A percentile compares a stretch with the other conserved stretches of the same genome.
These are phyloP conservation scores for Drosophila barbarae DNA, from an alignment of 2,888 invertebrate species.

Conservation along the genomic window DNA sequence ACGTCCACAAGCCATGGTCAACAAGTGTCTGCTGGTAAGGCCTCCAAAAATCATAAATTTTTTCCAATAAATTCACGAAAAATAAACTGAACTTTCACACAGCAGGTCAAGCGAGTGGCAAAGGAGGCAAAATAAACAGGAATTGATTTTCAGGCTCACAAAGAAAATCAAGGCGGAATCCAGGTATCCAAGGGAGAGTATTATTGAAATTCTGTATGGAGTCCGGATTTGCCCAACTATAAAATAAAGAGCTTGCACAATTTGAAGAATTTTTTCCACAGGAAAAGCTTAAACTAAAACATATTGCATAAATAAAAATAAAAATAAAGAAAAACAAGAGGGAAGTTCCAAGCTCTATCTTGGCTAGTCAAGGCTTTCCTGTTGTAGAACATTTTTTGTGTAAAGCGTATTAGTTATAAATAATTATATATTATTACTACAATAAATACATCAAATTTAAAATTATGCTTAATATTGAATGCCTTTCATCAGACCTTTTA, in stretches of 20 bases:
- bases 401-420: background rate
- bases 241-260: slow-evolving; percentile 1
- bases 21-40: slow-evolving; percentile 37
- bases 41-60: background rate
- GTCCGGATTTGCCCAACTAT: background rate
- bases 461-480: background rate
- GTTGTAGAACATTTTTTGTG: background rate
- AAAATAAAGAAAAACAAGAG: background rate
- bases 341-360: too few species aligned
- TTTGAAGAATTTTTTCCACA: background rate
- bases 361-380: too few species aligned
- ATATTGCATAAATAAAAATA: background rate
- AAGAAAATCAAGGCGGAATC: background rate
- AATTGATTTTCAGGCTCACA: background rate
- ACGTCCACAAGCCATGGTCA: slow-evolving; percentile 10
- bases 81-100: background rate
- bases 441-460: background rate
- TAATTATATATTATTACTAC: background rate
- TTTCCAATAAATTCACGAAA: slow-evolving; percentile 3
- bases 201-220: slow-evolving; percentile 6
- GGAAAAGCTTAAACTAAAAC: background rate
- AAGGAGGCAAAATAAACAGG: slow-evolving; percentile 1
- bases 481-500: fast-evolving
- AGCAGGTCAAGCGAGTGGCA: slow-evolving; percentile 14
- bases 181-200: background rate